These are phyloP conservation scores for Bucorvus abyssinicus DNA, from an alignment of 2,797 vertebrate species.

Conservation along the genomic window DNA sequence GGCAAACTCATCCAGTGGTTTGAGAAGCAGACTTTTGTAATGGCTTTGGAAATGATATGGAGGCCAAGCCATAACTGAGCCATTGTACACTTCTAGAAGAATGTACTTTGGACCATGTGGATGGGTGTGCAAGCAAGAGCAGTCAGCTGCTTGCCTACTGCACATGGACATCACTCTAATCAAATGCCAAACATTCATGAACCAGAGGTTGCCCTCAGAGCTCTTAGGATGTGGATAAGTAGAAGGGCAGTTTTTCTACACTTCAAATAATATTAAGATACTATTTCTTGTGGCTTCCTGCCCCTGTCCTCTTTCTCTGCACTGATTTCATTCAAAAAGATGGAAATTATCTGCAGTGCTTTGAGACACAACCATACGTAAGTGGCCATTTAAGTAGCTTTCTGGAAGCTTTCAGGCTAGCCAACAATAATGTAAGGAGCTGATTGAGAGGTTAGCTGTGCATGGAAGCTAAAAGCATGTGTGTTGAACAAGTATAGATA, in stretches of 20 bases:
- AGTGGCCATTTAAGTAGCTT: neutral
- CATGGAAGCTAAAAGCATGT: neutral
- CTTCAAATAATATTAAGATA: neutral
- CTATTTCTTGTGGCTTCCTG: neutral
- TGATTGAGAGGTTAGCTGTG: neutral
- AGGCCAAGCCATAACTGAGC: neutral
- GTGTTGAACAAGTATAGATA: neutral
- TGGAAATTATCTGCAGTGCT: neutral
- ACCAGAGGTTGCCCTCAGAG: neutral
- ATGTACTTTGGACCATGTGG: neutral
- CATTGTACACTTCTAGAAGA: neutral
- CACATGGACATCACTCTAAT: neutral
- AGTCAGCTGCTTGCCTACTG: neutral
- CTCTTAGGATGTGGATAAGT: neutral
- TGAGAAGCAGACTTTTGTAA: neutral
- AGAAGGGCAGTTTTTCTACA: neutral
- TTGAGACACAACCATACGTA: neutral
- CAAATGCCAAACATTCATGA: neutral
- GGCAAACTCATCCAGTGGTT: neutral
- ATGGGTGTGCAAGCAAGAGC: neutral
- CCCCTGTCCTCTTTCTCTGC: neutral
- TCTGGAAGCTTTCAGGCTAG: neutral
- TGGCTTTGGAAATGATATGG: slow-evolving; percentile 5
- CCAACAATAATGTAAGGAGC: neutral
- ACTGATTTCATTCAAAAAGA: neutral